Evolutionary conservation across 2,113 vertebrate genomes (phyloP).

Genomic region (Otus sunia): DNA sequence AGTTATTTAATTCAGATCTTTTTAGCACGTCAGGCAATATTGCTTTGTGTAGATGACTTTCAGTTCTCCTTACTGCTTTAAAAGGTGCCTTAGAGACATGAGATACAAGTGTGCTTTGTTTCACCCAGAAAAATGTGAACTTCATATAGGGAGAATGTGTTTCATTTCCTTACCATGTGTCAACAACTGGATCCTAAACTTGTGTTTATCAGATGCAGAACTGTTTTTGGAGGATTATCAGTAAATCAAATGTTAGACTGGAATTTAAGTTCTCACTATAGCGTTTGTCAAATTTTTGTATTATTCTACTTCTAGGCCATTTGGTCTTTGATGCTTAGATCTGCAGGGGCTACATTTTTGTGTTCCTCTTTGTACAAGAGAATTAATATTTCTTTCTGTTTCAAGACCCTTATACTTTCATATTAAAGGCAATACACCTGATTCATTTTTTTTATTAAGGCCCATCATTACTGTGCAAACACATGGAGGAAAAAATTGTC

Average conservation of each 20-base stretch:
- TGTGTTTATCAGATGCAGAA: slow-evolving; percentile 54
- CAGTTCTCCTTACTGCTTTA: background rate
- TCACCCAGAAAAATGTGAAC: slow-evolving; percentile 48
- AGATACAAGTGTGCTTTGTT: slow-evolving; percentile 46
- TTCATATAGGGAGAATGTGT: slow-evolving; percentile 59
- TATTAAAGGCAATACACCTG: background rate
- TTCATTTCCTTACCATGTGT: slow-evolving; percentile 65
- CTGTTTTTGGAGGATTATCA: slow-evolving; percentile 55
- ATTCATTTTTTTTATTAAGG: background rate
- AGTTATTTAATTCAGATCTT: background rate
- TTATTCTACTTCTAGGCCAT: background rate
- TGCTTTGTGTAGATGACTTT: background rate
- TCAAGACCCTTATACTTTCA: background rate
- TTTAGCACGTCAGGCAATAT: background rate
- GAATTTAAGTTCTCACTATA: slow-evolving; percentile 3
- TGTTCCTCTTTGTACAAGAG: background rate
- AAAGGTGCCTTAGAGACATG: background rate
- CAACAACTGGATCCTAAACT: slow-evolving; percentile 52
- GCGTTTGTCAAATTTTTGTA: background rate
- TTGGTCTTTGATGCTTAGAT: slow-evolving; percentile 36
- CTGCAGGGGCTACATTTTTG: background rate
- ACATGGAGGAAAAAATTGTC: background rate
- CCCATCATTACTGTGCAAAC: background rate
- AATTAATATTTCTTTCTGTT: background rate
- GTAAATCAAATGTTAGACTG: slow-evolving; percentile 33